Percentiles rank a stretch among this genome's conserved stretches.
phyloP scores from a whole-genome alignment of 2,888 invertebrate species.

The Villa cingulata region DNA sequence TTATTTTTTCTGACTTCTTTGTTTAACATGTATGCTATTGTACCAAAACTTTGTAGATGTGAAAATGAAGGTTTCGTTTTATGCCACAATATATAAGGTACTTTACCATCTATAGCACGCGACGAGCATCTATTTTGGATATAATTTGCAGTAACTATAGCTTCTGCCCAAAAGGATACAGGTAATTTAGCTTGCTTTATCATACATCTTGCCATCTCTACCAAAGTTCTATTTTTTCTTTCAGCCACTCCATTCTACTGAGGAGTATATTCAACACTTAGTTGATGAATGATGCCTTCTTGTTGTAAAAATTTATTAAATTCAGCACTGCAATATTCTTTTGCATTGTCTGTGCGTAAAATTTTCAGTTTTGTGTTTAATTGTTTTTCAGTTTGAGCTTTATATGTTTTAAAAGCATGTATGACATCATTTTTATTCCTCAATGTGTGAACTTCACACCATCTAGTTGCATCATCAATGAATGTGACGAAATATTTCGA shows the following conservation, averaged over 20 bases:
- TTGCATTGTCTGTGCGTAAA: conserved; percentile 20
- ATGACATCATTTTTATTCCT: conserved; percentile 11
- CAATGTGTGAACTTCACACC: conserved; percentile 11
- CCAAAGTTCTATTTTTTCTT: conserved; percentile 17
- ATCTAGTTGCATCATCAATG: conserved; percentile 9
- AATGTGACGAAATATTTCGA: conserved; percentile 12
- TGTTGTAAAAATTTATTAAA: conserved; percentile 16
- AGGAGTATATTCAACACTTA: conserved; percentile 17
- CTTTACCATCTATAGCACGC: too few relatives aligned
- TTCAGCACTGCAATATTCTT: conserved; percentile 16
- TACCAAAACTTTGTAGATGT: too few relatives aligned
- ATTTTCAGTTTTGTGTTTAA: conserved; percentile 16
- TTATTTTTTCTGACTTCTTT: too few relatives aligned
- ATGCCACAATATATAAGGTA: too few relatives aligned
- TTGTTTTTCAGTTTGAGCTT: conserved; percentile 14
- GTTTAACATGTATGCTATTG: too few relatives aligned
- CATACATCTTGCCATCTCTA: conserved; percentile 20
- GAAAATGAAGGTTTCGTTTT: too few relatives aligned
- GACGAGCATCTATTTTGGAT: conserved; percentile 7
- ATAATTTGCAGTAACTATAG: conserved; percentile 17
- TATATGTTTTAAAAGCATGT: conserved; percentile 17
- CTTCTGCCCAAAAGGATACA: conserved; percentile 20
- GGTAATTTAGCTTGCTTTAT: conserved; percentile 13
- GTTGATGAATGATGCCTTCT: conserved; percentile 18
- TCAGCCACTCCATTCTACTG: conserved; percentile 21